Evolutionary conservation across 2,113 vertebrate genomes (phyloP), one percentile per base, ranked within the genome.

Genomic region (Platysternon megacephalum): DNA sequence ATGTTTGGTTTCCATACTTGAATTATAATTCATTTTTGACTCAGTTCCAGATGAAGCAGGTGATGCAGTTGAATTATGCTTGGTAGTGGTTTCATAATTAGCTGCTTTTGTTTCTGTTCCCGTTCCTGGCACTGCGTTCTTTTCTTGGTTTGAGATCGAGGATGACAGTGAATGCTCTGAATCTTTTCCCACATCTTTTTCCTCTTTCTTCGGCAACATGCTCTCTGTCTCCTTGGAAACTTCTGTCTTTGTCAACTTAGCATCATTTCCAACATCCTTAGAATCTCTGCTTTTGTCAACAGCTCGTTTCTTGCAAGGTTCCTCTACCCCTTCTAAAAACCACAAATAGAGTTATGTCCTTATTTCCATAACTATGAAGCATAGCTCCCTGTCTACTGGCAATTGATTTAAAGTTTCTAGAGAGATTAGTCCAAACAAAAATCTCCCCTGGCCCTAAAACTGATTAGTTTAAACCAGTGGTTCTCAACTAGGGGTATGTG

Each of bases 321-420:
- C 97, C 76, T 98, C 98, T 98, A 98, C 9, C 98, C 98, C 97
- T 98, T 98, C 98, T 99, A 97, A 78, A 98, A 98, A 97, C 97
- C 78, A 98, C 94, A 79, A 53, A 82, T 5, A 39, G 39, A 72
- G 68, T 82, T 78, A 88, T 46, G 29, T 79, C 26, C 44, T 93
- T 80, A 88, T 83, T 78, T 91, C 85, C 90, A 78, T 26, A 32
- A 52, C 83, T 86, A 46, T 16, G 22, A 95, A 79, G 78, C 49
- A 94, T 2, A 53, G 24, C 12, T 55, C 56, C 28, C 80, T 28
- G 88, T 5, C 22, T 88, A 92, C 19, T 95, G 11, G 84, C 6
- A 88, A 83, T 49, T 39, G 32, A 87, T 74, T 10, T 28, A 76
- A 19, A 86, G 39, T 17, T 0, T 78, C 26, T 61, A 91, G 72